Conservation (phyloP, 2,888 invertebrate species). For the Lycaena phlaeas region DNA sequence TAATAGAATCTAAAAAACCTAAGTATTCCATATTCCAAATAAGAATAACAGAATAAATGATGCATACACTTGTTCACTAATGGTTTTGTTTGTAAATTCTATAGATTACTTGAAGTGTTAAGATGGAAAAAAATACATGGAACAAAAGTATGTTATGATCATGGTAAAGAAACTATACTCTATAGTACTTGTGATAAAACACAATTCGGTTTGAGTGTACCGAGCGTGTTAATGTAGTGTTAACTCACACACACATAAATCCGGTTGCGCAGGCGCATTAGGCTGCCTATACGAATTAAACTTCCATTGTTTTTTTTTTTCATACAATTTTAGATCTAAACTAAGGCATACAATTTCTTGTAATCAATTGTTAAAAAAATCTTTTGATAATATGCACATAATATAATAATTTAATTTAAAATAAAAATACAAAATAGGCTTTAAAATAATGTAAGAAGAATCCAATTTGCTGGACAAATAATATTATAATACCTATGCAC, state of each 20-base stretch:
- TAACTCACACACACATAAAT: neutral
- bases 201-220: neutral
- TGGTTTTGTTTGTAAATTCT: neutral
- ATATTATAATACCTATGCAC: too few relatives aligned
- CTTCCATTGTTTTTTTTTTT: too few relatives aligned
- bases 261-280: constrained; percentile 2
- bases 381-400: too few relatives aligned
- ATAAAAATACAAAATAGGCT: too few relatives aligned
- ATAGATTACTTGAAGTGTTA: constrained; percentile 1
- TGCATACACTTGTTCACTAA: neutral
- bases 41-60: constrained; percentile 2
- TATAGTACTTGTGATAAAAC: neutral
- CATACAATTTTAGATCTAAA: too few relatives aligned
- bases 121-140: neutral
- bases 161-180: neutral
- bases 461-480: too few relatives aligned
- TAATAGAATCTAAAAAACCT: too few relatives aligned
- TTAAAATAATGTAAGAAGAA: neutral
- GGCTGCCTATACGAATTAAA: constrained; percentile 29
- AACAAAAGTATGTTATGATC: neutral
- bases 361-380: too few relatives aligned
- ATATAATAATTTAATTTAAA: neutral
- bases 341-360: too few relatives aligned
- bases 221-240: neutral
- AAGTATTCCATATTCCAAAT: too few relatives aligned